Conservation (phyloP, 2,113 vertebrate genomes). For the Odocoileus hemionus region DNA sequence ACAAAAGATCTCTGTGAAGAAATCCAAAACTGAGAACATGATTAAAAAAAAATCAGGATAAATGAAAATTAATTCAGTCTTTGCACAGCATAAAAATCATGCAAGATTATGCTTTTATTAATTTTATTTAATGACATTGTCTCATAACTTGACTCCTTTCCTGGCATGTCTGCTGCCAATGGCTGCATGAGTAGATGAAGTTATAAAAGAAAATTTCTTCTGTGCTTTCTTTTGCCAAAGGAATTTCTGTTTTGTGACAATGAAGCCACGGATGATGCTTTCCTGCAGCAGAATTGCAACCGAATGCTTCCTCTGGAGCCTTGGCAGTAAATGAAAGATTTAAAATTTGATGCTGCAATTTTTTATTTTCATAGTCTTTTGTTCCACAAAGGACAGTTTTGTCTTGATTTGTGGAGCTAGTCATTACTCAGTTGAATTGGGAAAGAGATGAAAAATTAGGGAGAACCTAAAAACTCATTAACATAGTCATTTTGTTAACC, state of each 20-base stretch:
- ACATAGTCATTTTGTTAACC: background rate
- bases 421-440: constrained; percentile 3
- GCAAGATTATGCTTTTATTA: background rate
- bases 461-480: background rate
- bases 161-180: background rate
- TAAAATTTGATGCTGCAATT: background rate
- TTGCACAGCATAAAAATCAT: background rate
- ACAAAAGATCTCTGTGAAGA: background rate
- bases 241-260: background rate
- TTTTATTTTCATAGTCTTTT: background rate
- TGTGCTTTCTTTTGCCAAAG: background rate
- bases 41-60: background rate
- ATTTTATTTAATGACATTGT: background rate
- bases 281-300: background rate
- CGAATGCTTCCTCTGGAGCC: background rate
- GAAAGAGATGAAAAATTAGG: constrained; percentile 13
- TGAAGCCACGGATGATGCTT: background rate
- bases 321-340: background rate
- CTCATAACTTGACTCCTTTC: background rate
- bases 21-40: background rate
- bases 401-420: background rate
- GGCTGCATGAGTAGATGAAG: background rate
- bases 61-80: background rate
- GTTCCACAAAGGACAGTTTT: background rate
- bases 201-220: background rate